These are phyloP conservation scores for Euura lappo DNA, from an alignment of 1,140 invertebrate genomes.

Conservation along the genomic window DNA sequence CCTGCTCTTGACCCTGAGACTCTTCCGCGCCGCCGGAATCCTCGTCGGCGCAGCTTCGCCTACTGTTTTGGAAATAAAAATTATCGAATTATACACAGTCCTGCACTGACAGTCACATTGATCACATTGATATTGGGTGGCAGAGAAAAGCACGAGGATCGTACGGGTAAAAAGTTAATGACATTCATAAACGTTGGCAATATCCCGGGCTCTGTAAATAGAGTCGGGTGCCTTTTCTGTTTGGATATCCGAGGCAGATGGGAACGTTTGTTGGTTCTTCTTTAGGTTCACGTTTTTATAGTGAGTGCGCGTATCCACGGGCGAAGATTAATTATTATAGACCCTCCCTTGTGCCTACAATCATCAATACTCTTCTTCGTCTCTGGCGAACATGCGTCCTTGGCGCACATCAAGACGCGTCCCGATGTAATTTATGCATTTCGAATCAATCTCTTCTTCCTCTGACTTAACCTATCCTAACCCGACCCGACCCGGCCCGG, in stretches of 20 bases:
- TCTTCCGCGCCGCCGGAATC: slow-evolving; percentile 42
- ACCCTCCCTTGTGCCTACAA: slow-evolving; percentile 56
- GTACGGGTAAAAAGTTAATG: slow-evolving; percentile 1
- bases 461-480: background rate
- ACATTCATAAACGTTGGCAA: background rate
- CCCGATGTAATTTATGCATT: slow-evolving; percentile 59
- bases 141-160: background rate
- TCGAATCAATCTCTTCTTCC: slow-evolving; percentile 55
- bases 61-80: slow-evolving; percentile 53
- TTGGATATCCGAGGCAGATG: slow-evolving; percentile 1
- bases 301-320: slow-evolving; percentile 33
- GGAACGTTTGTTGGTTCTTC: background rate
- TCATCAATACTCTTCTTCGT: slow-evolving; percentile 55
- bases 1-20: slow-evolving; percentile 36
- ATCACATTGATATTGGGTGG: background rate
- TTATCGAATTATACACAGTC: background rate
- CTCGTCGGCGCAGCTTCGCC: slow-evolving; percentile 59
- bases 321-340: slow-evolving; percentile 59
- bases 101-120: too few species aligned
- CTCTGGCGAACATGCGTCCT: slow-evolving; percentile 35
- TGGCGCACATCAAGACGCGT: slow-evolving; percentile 51
- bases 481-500: too few species aligned
- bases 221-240: background rate
- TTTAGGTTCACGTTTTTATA: background rate
- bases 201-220: background rate